These are phyloP conservation scores for Polylopha cassiicola DNA, from an alignment of 2,888 invertebrate genomes.

Conservation along the genomic window DNA sequence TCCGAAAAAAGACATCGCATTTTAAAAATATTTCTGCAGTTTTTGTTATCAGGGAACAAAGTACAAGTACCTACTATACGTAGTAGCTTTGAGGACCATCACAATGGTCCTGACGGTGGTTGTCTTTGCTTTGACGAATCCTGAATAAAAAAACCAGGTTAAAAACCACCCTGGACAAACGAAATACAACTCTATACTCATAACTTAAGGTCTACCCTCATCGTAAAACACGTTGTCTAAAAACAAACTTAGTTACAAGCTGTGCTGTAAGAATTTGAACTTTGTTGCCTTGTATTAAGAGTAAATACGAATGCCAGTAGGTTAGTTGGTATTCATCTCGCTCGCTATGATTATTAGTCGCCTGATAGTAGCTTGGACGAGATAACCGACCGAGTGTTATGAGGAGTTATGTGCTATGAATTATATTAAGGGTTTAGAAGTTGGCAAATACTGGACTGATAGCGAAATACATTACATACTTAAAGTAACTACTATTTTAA, in stretches of 20 bases:
- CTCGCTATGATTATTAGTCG: slow-evolving; percentile 37
- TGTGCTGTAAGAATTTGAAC: slow-evolving; percentile 13
- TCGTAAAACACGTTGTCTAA: neutral
- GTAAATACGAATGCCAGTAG: slow-evolving; percentile 24
- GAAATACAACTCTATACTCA: neutral
- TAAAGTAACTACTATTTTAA: no score
- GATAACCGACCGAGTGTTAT: slow-evolving; percentile 27
- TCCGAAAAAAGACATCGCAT: neutral
- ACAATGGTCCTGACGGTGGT: slow-evolving; percentile 39
- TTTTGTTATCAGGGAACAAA: slow-evolving; percentile 14
- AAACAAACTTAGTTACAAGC: slow-evolving; percentile 1
- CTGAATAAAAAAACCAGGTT: slow-evolving; percentile 2
- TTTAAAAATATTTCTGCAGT: slow-evolving; percentile 8
- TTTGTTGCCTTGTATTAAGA: slow-evolving; percentile 33
- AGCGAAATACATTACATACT: no score
- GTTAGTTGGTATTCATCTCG: slow-evolving; percentile 38
- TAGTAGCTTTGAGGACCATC: slow-evolving; percentile 39
- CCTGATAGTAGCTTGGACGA: slow-evolving; percentile 33
- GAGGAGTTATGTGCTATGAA: slow-evolving; percentile 17
- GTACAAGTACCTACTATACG: slow-evolving; percentile 11
- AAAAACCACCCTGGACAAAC: neutral
- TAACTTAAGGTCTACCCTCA: slow-evolving; percentile 3
- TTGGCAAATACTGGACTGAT: no score
- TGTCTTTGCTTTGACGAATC: slow-evolving; percentile 24
- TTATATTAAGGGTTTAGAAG: slow-evolving; percentile 2